Evolutionary conservation across 2,888 invertebrate species (phyloP).

Genomic region (Clistopyga incitator): DNA sequence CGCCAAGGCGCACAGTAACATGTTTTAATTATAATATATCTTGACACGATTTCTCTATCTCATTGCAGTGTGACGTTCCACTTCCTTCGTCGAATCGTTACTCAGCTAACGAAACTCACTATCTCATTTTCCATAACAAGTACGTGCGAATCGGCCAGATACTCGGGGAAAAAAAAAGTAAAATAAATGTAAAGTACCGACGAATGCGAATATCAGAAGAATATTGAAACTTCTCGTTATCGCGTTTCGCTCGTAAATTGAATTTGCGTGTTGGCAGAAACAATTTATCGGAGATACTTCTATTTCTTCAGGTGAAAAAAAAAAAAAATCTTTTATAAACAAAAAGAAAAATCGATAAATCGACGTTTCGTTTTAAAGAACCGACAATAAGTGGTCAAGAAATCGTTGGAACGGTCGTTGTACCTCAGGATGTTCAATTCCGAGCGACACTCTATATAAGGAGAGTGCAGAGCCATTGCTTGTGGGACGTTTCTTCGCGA

Average conservation of each 20-base stretch:
- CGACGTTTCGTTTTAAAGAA: neutral
- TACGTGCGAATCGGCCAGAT: neutral
- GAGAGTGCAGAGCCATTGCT: slow-evolving; percentile 14
- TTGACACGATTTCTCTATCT: slow-evolving; percentile 43
- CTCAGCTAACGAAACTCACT: slow-evolving; percentile 33
- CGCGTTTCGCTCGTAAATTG: neutral
- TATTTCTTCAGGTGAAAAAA: neutral
- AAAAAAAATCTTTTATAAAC: neutral
- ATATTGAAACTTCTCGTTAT: neutral
- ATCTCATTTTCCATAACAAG: slow-evolving; percentile 19
- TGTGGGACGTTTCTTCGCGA: slow-evolving; percentile 15
- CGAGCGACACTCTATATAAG: neutral
- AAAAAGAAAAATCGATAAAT: neutral
- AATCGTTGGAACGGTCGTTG: neutral
- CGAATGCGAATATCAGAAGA: slow-evolving; percentile 8
- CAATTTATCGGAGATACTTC: neutral
- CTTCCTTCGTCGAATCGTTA: slow-evolving; percentile 25
- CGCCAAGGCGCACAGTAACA: slow-evolving; percentile 25
- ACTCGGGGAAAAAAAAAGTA: neutral
- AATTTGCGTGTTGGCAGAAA: neutral
- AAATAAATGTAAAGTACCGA: slow-evolving; percentile 2
- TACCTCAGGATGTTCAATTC: neutral
- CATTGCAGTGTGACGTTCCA: neutral
- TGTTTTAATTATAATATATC: slow-evolving; percentile 50
- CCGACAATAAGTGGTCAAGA: neutral